Base-by-base conservation (phyloP, 2,113 vertebrate species). In the Phoxinus phoxinus region DNA sequence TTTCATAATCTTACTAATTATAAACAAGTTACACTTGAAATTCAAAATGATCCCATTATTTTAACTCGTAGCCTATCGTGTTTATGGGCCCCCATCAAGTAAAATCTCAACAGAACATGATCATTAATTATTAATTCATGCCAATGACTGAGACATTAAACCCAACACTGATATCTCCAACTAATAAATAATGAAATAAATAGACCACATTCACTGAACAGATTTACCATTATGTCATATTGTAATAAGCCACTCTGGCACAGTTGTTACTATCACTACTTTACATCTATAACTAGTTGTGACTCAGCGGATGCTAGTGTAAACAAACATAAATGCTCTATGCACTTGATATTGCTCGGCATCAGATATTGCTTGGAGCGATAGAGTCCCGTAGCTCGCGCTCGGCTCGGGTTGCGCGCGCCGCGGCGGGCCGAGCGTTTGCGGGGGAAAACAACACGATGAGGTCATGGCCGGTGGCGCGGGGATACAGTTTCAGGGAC, bases 401-500 rank as follows among this genome's bases (percentile, higher is more conserved):
- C 25, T 19, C 7, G 13, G 67, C 75, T 77, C 84, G 4, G 15
- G 69, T 88, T 88, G 56, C 67, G 46, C 35, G 17, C 63, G 4
- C 80, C 32, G n/a, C 32, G 59, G 27, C 27, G 51, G 53, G 61
- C 41, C 9, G 65, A 48, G 58, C 19, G 12, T 35, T 35, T 19
- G 79, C 78, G 91, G 91, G 91, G 88, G 89, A 88, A 94, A 93
- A 92, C 80, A 83, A 83, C 86, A 89, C 77, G 78, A 88, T 94
- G 93, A 94, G 93, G 93, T 94, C 94, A 94, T 91, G 91, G 91
- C 89, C 63, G 9, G 75, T 37, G 73, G 74, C 30, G 25, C 25
- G 65, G 35, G 74, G 84, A 35, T 89, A 48, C 25, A 44, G 86
- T 89, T 89, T 87, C 88, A 74, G 87, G 80, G 80, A 88, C 65